Evolutionary conservation across 1,140 invertebrate species (phyloP).

Genomic region (Oedothorax gibbosus): DNA sequence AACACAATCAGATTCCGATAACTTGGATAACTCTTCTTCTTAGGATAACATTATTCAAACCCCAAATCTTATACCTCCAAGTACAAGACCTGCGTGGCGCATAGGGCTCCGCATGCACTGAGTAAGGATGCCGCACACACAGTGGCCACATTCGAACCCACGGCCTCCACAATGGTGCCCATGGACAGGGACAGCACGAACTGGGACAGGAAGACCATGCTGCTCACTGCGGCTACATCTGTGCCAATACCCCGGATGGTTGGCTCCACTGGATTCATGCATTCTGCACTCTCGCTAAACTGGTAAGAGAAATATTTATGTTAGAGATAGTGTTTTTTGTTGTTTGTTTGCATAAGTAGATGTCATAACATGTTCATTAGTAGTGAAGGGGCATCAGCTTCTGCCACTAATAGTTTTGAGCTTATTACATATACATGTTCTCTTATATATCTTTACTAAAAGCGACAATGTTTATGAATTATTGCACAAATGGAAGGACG

Average conservation of each 20-base stretch:
- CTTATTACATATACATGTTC: too few species aligned
- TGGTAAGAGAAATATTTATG: not conserved
- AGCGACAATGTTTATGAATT: too few species aligned
- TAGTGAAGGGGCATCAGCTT: too few species aligned
- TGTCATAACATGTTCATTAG: too few species aligned
- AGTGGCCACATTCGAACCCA: constrained; percentile 82
- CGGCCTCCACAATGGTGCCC: constrained; percentile 82
- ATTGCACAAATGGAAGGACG: too few species aligned
- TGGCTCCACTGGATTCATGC: too few species aligned
- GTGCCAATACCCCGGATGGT: constrained; percentile 86
- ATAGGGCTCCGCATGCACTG: constrained; percentile 83
- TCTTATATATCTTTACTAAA: too few species aligned
- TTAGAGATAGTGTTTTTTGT: too few species aligned
- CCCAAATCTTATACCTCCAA: constrained; percentile 76
- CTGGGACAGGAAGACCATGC: constrained; percentile 89
- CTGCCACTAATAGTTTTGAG: too few species aligned
- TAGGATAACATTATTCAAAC: not conserved
- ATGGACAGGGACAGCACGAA: constrained; percentile 88
- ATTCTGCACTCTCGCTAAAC: constrained; percentile 9
- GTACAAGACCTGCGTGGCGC: constrained; percentile 89
- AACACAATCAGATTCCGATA: too few species aligned
- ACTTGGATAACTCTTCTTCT: too few species aligned
- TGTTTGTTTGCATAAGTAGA: too few species aligned
- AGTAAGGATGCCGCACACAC: constrained; percentile 87
- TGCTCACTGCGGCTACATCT: constrained; percentile 91